phyloP scores from a whole-genome alignment of 2,113 vertebrate genomes.

The Clarias macrocephalus region DNA sequence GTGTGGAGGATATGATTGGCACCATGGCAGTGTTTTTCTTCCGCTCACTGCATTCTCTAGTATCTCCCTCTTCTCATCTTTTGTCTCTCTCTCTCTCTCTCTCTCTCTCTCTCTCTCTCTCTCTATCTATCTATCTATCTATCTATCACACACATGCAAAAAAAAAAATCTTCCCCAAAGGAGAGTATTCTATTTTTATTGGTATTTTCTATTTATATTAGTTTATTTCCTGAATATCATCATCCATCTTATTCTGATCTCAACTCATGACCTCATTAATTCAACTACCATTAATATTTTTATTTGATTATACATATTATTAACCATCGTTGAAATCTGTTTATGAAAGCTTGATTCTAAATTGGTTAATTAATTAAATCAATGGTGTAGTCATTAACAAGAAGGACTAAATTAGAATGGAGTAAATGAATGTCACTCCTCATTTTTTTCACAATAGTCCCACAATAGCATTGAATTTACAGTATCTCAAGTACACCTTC shows the following conservation, averaged over 20 bases:
- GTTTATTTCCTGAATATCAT: background rate
- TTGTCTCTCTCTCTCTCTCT: background rate
- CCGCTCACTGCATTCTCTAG: background rate
- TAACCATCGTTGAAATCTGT: conserved; percentile 64
- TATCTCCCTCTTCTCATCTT: background rate
- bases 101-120: background rate
- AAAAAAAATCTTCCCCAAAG: background rate
- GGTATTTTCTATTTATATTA: no score
- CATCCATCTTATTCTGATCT: conserved; percentile 61
- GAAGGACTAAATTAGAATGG: conserved; percentile 69
- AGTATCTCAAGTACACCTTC: conserved; percentile 16
- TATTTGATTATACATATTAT: conserved; percentile 68
- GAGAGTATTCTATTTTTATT: no score
- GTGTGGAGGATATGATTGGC: conserved; percentile 42
- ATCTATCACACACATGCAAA: background rate
- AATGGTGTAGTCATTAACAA: conserved; percentile 62
- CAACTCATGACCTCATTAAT: conserved; percentile 65
- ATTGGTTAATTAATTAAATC: conserved; percentile 72
- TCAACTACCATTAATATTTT: conserved; percentile 67
- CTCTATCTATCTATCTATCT: conserved; percentile 1
- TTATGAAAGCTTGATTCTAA: conserved; percentile 66
- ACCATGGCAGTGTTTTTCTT: conserved; percentile 12
- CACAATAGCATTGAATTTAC: conserved; percentile 29
- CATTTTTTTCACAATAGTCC: conserved; percentile 52
- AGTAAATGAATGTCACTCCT: conserved; percentile 74